Evolutionary conservation across 92 coral and sea anemone species (phyloP).

Genomic region (Isaurus tuberculatus): DNA sequence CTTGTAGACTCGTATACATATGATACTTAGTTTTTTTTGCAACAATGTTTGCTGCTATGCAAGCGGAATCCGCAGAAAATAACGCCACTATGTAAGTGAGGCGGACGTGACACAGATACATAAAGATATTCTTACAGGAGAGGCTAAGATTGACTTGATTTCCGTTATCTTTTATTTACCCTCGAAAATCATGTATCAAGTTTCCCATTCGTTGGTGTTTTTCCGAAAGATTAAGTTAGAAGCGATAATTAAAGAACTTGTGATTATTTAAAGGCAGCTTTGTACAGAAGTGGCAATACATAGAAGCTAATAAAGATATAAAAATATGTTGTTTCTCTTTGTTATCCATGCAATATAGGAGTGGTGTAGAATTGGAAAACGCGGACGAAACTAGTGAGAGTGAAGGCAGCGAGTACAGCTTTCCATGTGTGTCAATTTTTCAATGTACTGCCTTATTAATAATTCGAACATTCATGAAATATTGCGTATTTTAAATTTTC

Average conservation of each 20-base stretch:
- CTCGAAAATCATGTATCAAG: slow-evolving; percentile 19
- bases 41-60: slow-evolving; percentile 45
- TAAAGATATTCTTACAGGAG: slow-evolving; percentile 15
- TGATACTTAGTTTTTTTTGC: slow-evolving; percentile 23
- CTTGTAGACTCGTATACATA: slow-evolving; percentile 26
- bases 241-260: slow-evolving; percentile 12
- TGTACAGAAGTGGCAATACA: slow-evolving; percentile 30
- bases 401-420: slow-evolving; percentile 55
- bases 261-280: slow-evolving; percentile 24
- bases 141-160: slow-evolving; percentile 23
- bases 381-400: slow-evolving; percentile 43
- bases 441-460: background rate
- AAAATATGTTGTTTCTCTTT: slow-evolving; percentile 22
- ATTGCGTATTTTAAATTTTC: slow-evolving; percentile 15
- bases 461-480: slow-evolving; percentile 20
- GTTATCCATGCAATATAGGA: slow-evolving; percentile 26
- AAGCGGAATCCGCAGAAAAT: slow-evolving; percentile 33
- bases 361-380: slow-evolving; percentile 44
- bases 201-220: slow-evolving; percentile 3
- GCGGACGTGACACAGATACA: background rate
- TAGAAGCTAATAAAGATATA: slow-evolving; percentile 37
- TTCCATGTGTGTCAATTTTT: slow-evolving; percentile 54
- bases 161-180: slow-evolving; percentile 26
- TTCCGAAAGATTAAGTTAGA: slow-evolving; percentile 34
- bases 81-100: slow-evolving; percentile 40